A percentile compares a stretch with the other conserved stretches of the same genome.
phyloP scores from a whole-genome alignment of 2,113 vertebrate genomes.

The Vulpes ferrilata region DNA sequence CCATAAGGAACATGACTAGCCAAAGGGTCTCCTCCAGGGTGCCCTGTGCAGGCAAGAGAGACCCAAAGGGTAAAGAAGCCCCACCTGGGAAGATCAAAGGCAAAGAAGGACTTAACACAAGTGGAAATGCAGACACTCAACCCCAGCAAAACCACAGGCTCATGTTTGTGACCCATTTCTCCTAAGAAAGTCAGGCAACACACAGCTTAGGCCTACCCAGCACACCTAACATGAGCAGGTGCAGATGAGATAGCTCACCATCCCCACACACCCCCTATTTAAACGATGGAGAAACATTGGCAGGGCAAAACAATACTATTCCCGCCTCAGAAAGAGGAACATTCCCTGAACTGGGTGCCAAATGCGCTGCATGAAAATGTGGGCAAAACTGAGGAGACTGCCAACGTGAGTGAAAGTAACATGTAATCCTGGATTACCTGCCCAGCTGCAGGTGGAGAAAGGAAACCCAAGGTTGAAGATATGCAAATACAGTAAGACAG shows the following conservation, averaged over 20 bases:
- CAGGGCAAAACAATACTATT: neutral
- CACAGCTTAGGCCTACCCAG: neutral
- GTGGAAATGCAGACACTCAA: neutral
- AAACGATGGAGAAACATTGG: neutral
- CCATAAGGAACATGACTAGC: neutral
- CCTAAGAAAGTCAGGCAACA: neutral
- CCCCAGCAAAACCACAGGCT: neutral
- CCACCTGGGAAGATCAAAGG: conserved; percentile 21
- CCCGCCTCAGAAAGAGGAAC: neutral
- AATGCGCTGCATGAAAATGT: neutral
- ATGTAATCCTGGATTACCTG: accelerated
- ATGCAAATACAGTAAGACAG: neutral
- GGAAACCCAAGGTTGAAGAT: neutral
- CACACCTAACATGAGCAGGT: accelerated
- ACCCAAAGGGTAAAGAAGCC: neutral
- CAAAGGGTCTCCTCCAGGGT: neutral
- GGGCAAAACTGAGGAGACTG: neutral
- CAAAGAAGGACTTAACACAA: neutral
- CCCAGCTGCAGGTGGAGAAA: neutral
- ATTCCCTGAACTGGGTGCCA: neutral
- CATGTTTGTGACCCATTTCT: neutral
- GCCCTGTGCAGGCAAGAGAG: neutral
- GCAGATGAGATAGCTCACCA: neutral
- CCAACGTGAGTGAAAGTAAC: neutral
- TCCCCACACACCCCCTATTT: too few relatives aligned